Evolutionary conservation across 2,888 invertebrate species (phyloP).

Genomic region (Liodrosophila aerea): DNA sequence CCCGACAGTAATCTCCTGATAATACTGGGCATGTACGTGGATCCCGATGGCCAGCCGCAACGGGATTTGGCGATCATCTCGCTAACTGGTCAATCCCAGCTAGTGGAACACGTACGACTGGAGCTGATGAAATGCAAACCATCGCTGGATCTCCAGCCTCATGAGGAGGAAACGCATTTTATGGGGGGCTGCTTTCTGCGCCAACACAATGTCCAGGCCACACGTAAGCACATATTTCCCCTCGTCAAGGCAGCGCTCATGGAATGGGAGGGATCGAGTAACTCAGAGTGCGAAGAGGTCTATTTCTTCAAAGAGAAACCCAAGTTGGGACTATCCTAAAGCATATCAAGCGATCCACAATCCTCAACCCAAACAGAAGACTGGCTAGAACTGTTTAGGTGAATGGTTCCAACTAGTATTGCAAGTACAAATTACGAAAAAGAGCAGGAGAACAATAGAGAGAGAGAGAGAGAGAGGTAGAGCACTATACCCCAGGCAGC

Average conservation of each 20-base stretch:
- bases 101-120: slow-evolving; percentile 58
- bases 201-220: slow-evolving; percentile 85
- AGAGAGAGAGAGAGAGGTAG: no score
- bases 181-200: slow-evolving; percentile 83
- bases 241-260: slow-evolving; percentile 84
- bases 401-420: no score
- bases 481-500: no score
- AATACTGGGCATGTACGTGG: slow-evolving; percentile 86
- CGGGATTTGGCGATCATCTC: slow-evolving; percentile 86
- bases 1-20: slow-evolving; percentile 83
- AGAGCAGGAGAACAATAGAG: no score
- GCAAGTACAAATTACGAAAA: no score
- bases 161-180: slow-evolving; percentile 75
- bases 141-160: slow-evolving; percentile 80
- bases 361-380: no score
- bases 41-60: slow-evolving; percentile 80
- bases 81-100: slow-evolving; percentile 34
- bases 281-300: slow-evolving; percentile 51
- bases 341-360: background rate
- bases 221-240: slow-evolving; percentile 88
- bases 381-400: no score
- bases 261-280: slow-evolving; percentile 51
- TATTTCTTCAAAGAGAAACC: slow-evolving; percentile 68
- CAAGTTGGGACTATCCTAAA: slow-evolving; percentile 58
- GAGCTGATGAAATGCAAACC: slow-evolving; percentile 55